Percentiles rank a stretch among this genome's conserved stretches.
These are phyloP conservation scores for Hetaerina titia DNA, from an alignment of 2,888 invertebrate species.

Conservation along the genomic window DNA sequence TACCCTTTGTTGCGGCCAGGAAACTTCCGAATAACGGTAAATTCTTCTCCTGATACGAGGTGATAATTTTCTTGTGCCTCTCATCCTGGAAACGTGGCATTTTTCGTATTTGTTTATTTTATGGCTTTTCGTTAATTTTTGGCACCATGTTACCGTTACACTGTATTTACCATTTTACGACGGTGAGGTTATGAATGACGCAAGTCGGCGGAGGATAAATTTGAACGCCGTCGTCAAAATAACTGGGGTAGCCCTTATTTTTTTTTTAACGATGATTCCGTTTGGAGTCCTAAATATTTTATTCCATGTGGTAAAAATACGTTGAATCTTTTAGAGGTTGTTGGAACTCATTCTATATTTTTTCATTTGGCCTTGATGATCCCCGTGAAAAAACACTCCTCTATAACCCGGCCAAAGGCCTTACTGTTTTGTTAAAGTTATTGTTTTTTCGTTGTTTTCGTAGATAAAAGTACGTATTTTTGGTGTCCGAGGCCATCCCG, in stretches of 20 bases:
- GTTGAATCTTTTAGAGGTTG: too few relatives aligned
- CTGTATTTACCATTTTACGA: not conserved
- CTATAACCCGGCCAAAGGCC: not conserved
- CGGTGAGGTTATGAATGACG: slow-evolving; percentile 41
- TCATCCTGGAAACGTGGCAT: not conserved
- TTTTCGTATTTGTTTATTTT: not conserved
- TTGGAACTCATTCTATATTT: not conserved
- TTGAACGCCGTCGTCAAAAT: slow-evolving; percentile 34
- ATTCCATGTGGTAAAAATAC: not conserved
- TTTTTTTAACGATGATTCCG: not conserved
- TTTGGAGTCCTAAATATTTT: not conserved
- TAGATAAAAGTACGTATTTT: too few relatives aligned
- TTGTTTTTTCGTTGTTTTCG: not conserved
- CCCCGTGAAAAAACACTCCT: not conserved
- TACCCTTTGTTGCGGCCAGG: not conserved
- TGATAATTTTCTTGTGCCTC: not conserved
- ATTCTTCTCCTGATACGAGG: not conserved
- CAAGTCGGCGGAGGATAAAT: slow-evolving; percentile 13
- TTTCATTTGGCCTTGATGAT: not conserved
- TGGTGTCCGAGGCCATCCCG: too few relatives aligned
- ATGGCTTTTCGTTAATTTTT: not conserved
- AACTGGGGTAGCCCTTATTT: not conserved
- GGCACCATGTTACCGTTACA: not conserved
- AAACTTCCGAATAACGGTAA: slow-evolving; percentile 58
- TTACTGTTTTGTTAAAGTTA: not conserved